Evolutionary conservation across 2,888 invertebrate genomes (phyloP), one percentile per base, ranked within the genome.

Genomic region (Cantharis rufa): DNA sequence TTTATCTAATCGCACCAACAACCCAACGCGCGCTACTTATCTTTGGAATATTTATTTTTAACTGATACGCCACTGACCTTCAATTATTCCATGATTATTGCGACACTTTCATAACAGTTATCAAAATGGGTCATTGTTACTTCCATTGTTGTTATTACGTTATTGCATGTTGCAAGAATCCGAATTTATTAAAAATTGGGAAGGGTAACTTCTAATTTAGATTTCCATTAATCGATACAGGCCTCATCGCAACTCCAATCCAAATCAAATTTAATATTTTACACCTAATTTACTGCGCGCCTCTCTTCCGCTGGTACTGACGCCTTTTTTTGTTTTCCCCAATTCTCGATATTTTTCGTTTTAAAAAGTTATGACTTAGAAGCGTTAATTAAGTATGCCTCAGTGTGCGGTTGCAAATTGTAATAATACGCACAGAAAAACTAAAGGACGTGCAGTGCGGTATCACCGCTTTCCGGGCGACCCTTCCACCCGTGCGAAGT

Each of bases 381-480:
- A 28, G 21, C 11, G 64, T 18, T 16, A 66, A 66, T 21, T 66
- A 66, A 81, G 64, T 73, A 91, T 91, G 91, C 91, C 91, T 84
- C 91, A 91, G 88, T 91, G 91, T 86, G 91, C 91, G 78, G 90
- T 91, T 73, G 88, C 89, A 81, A 89, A 89, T 82, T 91, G 91
- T 86, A 89, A 89, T 82, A 91, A 90, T 83, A 90, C 90, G 84
- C 91, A 91, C 84, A 88, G 91, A 75, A 89, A 90, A 82, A 91
- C 91, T 70, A 89, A 89, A 80, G 90, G 90, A 72, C 89, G 90
- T 76, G 88, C 90, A 76, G 89, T 91, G 79, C 89, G 90, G 74
- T 91, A 91, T 86, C 91, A 91, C 85, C 90, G 91, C 80, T 91
- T 91, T 85, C 91, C 91, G 32, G 90, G 90, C 80, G 90, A 90